Evolutionary conservation across 2,888 invertebrate genomes (phyloP), one percentile per base, ranked within the genome.

Genomic region (Agrochola litura): DNA sequence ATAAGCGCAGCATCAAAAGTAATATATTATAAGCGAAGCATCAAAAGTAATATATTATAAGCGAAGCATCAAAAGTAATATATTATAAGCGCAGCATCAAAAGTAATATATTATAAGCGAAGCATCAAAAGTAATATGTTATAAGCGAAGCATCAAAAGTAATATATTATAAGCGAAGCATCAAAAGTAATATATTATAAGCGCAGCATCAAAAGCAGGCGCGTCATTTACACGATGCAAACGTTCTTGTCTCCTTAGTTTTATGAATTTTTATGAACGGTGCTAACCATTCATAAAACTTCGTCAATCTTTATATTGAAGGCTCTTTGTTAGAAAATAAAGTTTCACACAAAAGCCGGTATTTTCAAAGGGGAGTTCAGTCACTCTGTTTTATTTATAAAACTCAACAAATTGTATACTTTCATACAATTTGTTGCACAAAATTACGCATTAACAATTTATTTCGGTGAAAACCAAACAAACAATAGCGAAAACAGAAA

Each of bases 351-450:
- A 79, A 66, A 58, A 73, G 37, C 61, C 58, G 19, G 25, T 73
- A 30, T 74, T 76, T 79, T 76, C 43, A 49, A 69, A 43, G 52
- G 69, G 60, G 68, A 85, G 74, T 82, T 86, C 76, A 84, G 61
- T 79, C 54, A 82, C 77, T 73, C 58, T 46, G 43, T 41, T 67
- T 64, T 89, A 76, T 83, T 82, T 85, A 79, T 76, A 78, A 73
- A 78, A 67, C 54, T 16, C 66, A 73, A 76, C 66, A 66, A 72
- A 70, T 66, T 79, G 65, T 70, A 58, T 70, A 73, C 74, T 70
- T 80, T 83, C 65, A 25, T 54, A 68, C 67, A 82, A 54, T 71
- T 65, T 69, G 71, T 73, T 84, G 75, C 67, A 76, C 75, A 68
- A 63, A 81, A 75, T 84, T 64, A 65, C 78, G 71, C 78, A 65